Conservation (phyloP, 2,797 vertebrate genomes). For the Xiphophorus birchmanni region DNA sequence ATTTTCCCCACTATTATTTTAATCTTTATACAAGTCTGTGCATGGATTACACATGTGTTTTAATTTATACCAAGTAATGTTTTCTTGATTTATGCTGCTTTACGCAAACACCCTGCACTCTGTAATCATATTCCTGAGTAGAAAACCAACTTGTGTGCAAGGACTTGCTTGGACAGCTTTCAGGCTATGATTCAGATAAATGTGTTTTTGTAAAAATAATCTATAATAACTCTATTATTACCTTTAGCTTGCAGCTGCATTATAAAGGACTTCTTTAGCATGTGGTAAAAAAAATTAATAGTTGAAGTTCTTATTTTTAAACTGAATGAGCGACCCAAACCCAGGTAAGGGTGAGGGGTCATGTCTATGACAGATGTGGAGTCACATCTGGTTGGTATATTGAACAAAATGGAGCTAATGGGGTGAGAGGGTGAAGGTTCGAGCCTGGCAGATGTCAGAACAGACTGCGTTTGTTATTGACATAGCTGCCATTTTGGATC, state of each 20-base stretch:
- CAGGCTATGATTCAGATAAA: constrained; percentile 48
- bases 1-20: constrained; percentile 14
- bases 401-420: constrained; percentile 60
- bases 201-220: constrained; percentile 33
- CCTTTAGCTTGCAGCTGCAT: constrained; percentile 19
- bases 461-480: constrained; percentile 70
- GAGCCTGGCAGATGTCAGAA: constrained; percentile 74
- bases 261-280: constrained; percentile 23
- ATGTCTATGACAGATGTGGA: constrained; percentile 56
- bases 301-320: constrained; percentile 4
- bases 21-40: constrained; percentile 13
- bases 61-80: constrained; percentile 49
- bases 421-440: constrained; percentile 61
- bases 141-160: constrained; percentile 39
- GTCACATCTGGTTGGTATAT: constrained; percentile 67
- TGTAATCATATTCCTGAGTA: constrained; percentile 32
- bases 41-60: constrained; percentile 57
- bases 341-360: constrained; percentile 38
- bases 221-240: constrained; percentile 32
- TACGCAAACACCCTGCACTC: constrained; percentile 15
- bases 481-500: constrained; percentile 76
- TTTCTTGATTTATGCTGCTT: constrained; percentile 58
- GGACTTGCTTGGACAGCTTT: constrained; percentile 19
- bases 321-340: constrained; percentile 10
- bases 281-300: constrained; percentile 3